Evolutionary conservation across 2,888 invertebrate genomes (phyloP), one percentile per base, ranked within the genome.

Genomic region (Scaptomyza parva): DNA sequence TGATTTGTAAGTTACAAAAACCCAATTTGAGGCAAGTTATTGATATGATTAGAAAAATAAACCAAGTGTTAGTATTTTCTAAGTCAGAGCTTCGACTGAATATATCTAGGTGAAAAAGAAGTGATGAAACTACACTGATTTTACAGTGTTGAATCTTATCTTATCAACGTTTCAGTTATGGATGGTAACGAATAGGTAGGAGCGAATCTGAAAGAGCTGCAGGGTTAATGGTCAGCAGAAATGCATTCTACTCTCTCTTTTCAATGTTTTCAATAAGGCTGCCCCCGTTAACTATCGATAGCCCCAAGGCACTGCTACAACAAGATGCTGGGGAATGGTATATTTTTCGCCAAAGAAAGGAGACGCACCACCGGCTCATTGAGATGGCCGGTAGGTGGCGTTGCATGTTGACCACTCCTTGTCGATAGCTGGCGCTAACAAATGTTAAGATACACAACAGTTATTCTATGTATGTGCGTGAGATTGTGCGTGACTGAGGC

Each of bases 401-500:
- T 17, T 37, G 37, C 17, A 7, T 17, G 8, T 17, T 35, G 35
- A 35, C 35, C 37, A 37, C 37, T 17, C 17, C 37, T 37, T 17
- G 37, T 37, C 37, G 9, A 9, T 37, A 17, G 37, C 37, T 37
- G 37, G 8, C 17, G 37, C 17, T 17, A 17, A n/a, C 33, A 8
- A 5, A 12, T 12, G 5, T 12, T 4, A 30, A 3, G 9, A 37
- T 35, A 47, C 37, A 17, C 45, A 35, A 37, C 1, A 17, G 37
- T 17, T 9, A 17, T 17, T 33, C 39, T 43, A 44, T 60, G 37
- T 52, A 43, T 51, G 48, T 28, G 48, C 54, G 47, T 63, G 67
- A 12, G 12, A 12, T 4, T 28, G 26, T 65, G 50, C 65, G 50
- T 64, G 48, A 30, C 41, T 43, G 47, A 51, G 59, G 64, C 61